Percentiles rank a stretch among this genome's conserved stretches.
These are phyloP conservation scores for Stenopsyche tienmushanensis DNA, from an alignment of 1,140 invertebrate species.

Conservation along the genomic window DNA sequence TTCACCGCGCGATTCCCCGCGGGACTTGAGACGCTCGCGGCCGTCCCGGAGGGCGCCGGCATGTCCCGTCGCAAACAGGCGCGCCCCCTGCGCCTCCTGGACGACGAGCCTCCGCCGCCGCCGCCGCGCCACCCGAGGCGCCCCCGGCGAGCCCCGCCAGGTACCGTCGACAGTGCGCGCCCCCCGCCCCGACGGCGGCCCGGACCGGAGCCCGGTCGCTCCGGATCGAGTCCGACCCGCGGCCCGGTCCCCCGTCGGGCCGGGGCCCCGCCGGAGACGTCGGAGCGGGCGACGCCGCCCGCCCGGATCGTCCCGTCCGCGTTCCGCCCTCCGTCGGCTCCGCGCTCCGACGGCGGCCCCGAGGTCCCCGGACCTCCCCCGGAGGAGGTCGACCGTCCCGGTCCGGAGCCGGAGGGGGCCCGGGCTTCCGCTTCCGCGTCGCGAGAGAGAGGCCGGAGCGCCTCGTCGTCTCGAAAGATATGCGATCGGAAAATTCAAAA, in stretches of 20 bases:
- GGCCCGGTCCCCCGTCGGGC: neutral
- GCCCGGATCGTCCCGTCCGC: neutral
- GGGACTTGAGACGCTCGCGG: neutral
- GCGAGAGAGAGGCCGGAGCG: neutral
- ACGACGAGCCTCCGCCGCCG: constrained; percentile 46
- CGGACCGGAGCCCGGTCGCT: too few species aligned
- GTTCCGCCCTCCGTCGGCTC: too few species aligned
- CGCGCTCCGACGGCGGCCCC: too few species aligned
- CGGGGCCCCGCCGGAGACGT: too few species aligned
- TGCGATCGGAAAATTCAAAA: too few species aligned
- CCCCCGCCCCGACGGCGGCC: too few species aligned
- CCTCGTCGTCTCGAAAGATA: neutral
- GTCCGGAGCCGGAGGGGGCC: too few species aligned
- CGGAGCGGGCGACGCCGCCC: too few species aligned
- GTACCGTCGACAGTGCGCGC: neutral
- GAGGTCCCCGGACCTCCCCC: too few species aligned
- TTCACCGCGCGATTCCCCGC: neutral
- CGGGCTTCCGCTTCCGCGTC: too few species aligned
- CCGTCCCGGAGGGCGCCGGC: constrained; percentile 1
- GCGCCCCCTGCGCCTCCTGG: constrained; percentile 58
- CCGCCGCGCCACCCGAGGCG: neutral
- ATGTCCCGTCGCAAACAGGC: constrained; percentile 61
- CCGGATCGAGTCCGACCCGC: too few species aligned
- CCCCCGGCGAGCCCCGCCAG: neutral
- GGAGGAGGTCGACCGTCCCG: too few species aligned